Evolutionary conservation across 2,113 vertebrate species (phyloP), one percentile per base, ranked within the genome.

Genomic region (Tiliqua scincoides): DNA sequence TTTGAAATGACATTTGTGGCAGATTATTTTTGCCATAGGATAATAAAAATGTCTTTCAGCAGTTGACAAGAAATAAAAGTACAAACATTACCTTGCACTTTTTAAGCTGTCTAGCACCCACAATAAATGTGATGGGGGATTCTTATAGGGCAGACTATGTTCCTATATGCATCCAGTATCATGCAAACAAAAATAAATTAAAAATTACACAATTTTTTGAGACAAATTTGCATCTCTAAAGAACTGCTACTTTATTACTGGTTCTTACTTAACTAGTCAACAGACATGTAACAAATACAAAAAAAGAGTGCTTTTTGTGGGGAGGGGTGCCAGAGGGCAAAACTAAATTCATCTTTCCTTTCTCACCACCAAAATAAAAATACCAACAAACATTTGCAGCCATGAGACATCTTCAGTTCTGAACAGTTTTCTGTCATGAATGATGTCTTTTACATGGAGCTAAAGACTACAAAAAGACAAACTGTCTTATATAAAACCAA

Each of bases 301-400:
- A 63, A 84, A 37, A 4, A 30, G 8, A 0, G 2, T 23, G 70
- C 75, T 61, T 30, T 8, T 21, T 57, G 35, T 61, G 23, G 3
- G 30, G 78, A 3, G n/a, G 88, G 88, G 78, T 78, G 37, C 27
- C 35, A 87, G 80, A 85, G 85, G 30, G 71, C 52, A 61, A 88
- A 75, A 11, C 11, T 65, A 83, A 75, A 1, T 7, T 3, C 3
- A n/a, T 25, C 25, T 73, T 86, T 65, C 30, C 27, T 61, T 23
- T 27, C 65, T 20, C 10, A 6, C 18, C 52, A n/a, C 18, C 52
- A 37, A 84, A 83, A 87, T 32, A 67, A 17, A 65, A n/a, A 86
- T 82, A 52, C 23, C n/a, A 85, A 78, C 77, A 83, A 86, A 54
- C n/a, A 1, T 76, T 73, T 78, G 10, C n/a, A 88, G 87, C 30